Evolutionary conservation across 2,113 vertebrate species (phyloP).

Genomic region (Chaenocephalus aceratus): DNA sequence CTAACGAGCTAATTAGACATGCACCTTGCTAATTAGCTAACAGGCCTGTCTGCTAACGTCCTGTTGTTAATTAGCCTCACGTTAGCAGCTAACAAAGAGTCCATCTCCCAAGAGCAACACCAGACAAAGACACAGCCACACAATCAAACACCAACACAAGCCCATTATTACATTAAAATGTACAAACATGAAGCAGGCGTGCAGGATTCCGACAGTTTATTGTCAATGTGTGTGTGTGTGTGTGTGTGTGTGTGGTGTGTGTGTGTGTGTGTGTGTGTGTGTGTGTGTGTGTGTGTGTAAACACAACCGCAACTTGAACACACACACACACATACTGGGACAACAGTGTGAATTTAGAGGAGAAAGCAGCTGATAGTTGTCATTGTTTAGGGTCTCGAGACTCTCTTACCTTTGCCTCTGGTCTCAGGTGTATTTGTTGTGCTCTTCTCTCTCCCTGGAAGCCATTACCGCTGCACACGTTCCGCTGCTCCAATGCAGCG

Average conservation of each 20-base stretch:
- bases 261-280: constrained; percentile 13
- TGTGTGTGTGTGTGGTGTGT: constrained; percentile 21
- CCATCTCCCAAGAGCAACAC: constrained; percentile 1
- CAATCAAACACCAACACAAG: neutral
- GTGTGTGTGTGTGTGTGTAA: no score
- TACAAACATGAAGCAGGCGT: neutral
- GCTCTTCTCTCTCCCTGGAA: constrained; percentile 75
- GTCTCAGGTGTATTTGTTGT: constrained; percentile 68
- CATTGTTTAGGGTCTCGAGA: neutral
- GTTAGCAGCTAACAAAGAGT: constrained; percentile 77
- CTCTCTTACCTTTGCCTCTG: constrained; percentile 60
- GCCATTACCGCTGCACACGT: constrained; percentile 79
- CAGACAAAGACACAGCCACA: neutral
- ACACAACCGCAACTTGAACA: constrained; percentile 26
- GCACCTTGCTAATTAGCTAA: constrained; percentile 42
- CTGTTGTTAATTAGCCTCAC: constrained; percentile 58
- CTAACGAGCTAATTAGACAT: constrained; percentile 44
- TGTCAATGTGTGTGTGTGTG: constrained; percentile 44
- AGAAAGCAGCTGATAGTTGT: constrained; percentile 13
- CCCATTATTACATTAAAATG: no score
- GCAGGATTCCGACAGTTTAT: constrained; percentile 55
- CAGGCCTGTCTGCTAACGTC: constrained; percentile 54
- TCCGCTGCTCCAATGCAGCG: constrained; percentile 55
- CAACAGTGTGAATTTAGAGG: neutral
- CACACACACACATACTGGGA: no score